Conservation (phyloP, 2,113 vertebrate genomes). For the Odocoileus hemionus region DNA sequence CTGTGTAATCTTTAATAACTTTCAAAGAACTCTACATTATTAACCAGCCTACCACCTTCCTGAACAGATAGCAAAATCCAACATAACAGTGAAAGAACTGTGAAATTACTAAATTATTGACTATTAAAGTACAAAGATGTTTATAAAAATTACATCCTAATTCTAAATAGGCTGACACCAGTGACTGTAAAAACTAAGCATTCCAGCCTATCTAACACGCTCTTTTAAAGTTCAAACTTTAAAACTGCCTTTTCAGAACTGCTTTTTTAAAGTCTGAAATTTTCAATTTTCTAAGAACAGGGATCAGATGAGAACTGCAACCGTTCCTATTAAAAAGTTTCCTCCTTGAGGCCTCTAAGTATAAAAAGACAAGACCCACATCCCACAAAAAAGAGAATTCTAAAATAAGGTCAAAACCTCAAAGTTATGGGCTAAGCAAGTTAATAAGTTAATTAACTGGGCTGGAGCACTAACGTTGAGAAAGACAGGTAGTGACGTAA, state of each 20-base stretch:
- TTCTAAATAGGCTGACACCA: background rate
- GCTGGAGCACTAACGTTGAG: background rate
- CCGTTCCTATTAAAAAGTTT: background rate
- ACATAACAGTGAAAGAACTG: background rate
- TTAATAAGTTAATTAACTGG: background rate
- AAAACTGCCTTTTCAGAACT: background rate
- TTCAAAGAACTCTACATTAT: background rate
- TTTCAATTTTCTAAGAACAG: conserved; percentile 21
- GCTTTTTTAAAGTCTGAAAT: background rate
- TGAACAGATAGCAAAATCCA: background rate
- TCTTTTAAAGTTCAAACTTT: background rate
- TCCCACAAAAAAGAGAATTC: conserved; percentile 40
- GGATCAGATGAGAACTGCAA: background rate
- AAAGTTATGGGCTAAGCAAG: background rate
- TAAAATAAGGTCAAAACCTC: background rate
- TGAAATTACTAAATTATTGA: background rate
- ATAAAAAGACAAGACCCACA: background rate
- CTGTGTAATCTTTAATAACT: background rate
- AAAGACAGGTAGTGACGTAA: background rate
- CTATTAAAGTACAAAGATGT: background rate
- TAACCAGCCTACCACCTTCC: conserved; percentile 4
- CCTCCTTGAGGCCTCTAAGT: background rate
- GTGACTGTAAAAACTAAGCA: conserved; percentile 3
- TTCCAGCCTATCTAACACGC: background rate
- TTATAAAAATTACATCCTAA: conserved; percentile 26